phyloP scores from a whole-genome alignment of 1,140 invertebrate species.

The Monochamus saltuarius region DNA sequence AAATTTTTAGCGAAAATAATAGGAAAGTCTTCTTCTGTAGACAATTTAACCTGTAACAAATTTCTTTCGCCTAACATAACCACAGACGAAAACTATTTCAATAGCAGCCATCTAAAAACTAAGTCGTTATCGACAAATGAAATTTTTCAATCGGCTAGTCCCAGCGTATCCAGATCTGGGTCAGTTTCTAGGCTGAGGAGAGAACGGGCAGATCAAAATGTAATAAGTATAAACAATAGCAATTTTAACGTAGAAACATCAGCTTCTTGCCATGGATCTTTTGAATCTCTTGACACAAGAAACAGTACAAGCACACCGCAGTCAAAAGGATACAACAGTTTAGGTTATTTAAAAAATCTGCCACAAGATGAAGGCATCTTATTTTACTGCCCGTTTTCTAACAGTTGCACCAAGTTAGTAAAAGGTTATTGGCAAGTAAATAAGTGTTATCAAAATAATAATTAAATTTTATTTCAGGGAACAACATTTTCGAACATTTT shows the following conservation, averaged over 20 bases:
- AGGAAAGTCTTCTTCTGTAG: constrained; percentile 50
- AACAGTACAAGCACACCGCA: constrained; percentile 5
- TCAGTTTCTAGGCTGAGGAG: constrained; percentile 31
- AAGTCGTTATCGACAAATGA: constrained; percentile 49
- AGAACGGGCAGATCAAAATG: constrained; percentile 14
- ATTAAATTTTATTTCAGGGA: constrained; percentile 27
- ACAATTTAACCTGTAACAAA: constrained; percentile 46
- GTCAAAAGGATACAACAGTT: constrained; percentile 19
- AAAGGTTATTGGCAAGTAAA: constrained; percentile 3
- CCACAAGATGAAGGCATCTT: not conserved
- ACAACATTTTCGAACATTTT: constrained; percentile 40
- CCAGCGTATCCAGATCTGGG: constrained; percentile 34
- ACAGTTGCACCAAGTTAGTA: constrained; percentile 3
- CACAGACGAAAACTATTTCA: not conserved
- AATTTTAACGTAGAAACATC: constrained; percentile 26
- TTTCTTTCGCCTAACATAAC: constrained; percentile 16
- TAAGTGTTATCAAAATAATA: not conserved
- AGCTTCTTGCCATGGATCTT: constrained; percentile 43
- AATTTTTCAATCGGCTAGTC: constrained; percentile 41
- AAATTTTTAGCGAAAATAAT: constrained; percentile 53
- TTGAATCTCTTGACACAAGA: constrained; percentile 36
- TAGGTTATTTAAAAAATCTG: constrained; percentile 6
- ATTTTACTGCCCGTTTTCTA: constrained; percentile 11
- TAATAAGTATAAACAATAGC: constrained; percentile 23
- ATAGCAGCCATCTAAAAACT: constrained; percentile 36